Evolutionary conservation across 2,888 invertebrate species (phyloP), one percentile per base, ranked within the genome.

Genomic region (Cephus pulcher): DNA sequence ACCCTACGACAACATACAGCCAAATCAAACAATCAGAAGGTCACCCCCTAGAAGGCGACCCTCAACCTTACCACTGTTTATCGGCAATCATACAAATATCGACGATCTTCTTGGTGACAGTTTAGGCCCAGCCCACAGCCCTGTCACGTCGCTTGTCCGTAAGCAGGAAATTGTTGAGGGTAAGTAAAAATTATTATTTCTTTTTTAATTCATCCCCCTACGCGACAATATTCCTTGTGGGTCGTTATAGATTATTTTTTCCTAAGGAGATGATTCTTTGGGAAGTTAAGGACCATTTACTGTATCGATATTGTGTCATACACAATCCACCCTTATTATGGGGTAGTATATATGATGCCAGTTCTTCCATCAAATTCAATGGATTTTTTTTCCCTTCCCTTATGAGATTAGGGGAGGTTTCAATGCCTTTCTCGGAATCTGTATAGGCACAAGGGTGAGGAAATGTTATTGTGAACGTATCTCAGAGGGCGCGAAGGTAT

Each of bases 71-170:
- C 93, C 92, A 78, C 92, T 94, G 77, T 98, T 97, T 90, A 97
- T 97, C 84, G 97, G 97, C 15, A 94, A 95, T 78, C 96, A 96
- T 91, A 95, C 95, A 71, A 96, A 97, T 91, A 97, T 98, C 85
- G 98, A 98, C 89, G 98, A 98, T 88, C 94, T 98, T 89, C 93
- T 98, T 80, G 98, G 97, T 74, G 89, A 88, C 69, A 83, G 89
- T 75, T 80, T 85, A 69, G 85, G 88, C 37, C 86, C 86, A 68
- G 81, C 84, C 33, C 87, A 85, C 69, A 89, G 86, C 75, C 87
- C 89, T 4, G 82, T 86, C 73, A 80, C 85, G 78, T 86, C 86
- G 32, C 87, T 87, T 12, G 80, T 86, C 79, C 85, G 86, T 75
- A 86, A 85, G 82, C 87, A 87, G 74, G 84, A 86, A 76, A 73